Base-by-base conservation (phyloP, 2,797 vertebrate species). In the Amniataba percoides region DNA sequence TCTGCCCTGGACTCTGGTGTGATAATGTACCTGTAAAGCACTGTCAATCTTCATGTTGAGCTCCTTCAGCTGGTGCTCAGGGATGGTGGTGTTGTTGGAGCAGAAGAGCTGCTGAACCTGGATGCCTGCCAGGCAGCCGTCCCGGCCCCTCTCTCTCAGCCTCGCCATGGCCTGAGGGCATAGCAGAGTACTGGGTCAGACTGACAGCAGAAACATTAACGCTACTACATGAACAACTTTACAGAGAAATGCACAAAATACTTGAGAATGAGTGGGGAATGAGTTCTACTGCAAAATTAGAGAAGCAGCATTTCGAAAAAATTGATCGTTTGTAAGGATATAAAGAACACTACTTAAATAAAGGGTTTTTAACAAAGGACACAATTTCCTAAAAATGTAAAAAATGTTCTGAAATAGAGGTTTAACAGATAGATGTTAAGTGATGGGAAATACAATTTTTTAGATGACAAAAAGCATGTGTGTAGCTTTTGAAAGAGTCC, bases 41-140 rank as follows among this genome's bases (percentile, higher is more conserved):
- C 94, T 96, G 95, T 99, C 97, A 18, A 98, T 99, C 94, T 98
- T 99, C 90, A 97, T 74, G 89, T 98, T 99, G 77, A 99, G 96
- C 70, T 99, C 98, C 93, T 99, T 99, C 74, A 99, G 96, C 92
- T 99, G 98, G 92, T 99, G 97, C 85, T 99, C 98, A 34, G 98
- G 97, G 87, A 99, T 97, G 72, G 95, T 95, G 79, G 97, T 95
- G 85, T 94, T 97, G 89, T 99, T 98, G 21, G 97, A 98, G 92
- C 98, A 99, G 94, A 99, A 99, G 85, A 99, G 97, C 72, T 98
- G 97, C 84, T 99, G 98, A 82, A 99, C 98, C 95, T 99, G 97
- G 85, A 99, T 95, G 80, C 98, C 98, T 69, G 98, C 97, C 94
- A 99, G 93, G 89, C 96, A 96, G 80, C 98, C 96, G 51, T 98